Evolutionary conservation across 2,797 vertebrate genomes (phyloP).

Genomic region (Rhinatrema bivittatum): DNA sequence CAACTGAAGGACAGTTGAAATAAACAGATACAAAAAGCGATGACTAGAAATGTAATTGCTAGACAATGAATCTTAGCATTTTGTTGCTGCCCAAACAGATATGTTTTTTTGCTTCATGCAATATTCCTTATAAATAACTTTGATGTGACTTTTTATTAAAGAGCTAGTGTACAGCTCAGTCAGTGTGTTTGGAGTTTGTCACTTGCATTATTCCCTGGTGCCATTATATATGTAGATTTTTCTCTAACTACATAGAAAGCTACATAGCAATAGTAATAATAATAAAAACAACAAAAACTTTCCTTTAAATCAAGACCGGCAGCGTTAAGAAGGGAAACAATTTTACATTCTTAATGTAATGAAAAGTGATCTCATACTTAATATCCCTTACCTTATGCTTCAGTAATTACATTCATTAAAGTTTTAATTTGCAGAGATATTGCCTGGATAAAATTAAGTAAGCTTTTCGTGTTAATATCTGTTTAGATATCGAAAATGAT

Average conservation of each 20-base stretch:
- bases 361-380: constrained; percentile 39
- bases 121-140: too few species aligned
- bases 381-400: constrained; percentile 39
- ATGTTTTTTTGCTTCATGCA: too few species aligned
- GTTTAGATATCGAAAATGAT: constrained; percentile 17
- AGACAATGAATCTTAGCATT: too few species aligned
- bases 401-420: constrained; percentile 50
- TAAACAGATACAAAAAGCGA: too few species aligned
- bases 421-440: constrained; percentile 49
- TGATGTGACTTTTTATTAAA: too few species aligned
- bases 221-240: constrained; percentile 28
- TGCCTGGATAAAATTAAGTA: constrained; percentile 46
- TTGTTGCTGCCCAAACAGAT: too few species aligned
- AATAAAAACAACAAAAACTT: constrained; percentile 27
- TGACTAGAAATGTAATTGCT: too few species aligned
- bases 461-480: constrained; percentile 31
- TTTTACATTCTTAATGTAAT: constrained; percentile 37
- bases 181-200: too few species aligned
- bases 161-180: too few species aligned
- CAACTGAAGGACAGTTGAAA: too few species aligned
- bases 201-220: too few species aligned
- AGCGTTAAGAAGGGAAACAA: constrained; percentile 21
- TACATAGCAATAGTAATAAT: constrained; percentile 23
- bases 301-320: constrained; percentile 20
- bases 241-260: constrained; percentile 16